These are phyloP conservation scores for Hiodon alosoides DNA, from an alignment of 2,113 vertebrate species.

Conservation along the genomic window DNA sequence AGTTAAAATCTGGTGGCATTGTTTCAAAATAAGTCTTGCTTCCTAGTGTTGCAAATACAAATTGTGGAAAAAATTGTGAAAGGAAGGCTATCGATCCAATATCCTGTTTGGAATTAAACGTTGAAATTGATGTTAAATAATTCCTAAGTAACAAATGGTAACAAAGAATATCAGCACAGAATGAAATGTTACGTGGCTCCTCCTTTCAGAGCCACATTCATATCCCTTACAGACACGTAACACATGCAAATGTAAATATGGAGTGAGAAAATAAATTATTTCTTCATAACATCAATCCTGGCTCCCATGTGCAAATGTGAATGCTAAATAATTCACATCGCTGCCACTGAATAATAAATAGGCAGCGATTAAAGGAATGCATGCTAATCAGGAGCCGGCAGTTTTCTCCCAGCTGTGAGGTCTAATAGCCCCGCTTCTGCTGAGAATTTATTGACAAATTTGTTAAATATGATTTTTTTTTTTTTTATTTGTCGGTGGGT, in stretches of 20 bases:
- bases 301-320: conserved; percentile 41
- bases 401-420: conserved; percentile 40
- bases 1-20: too few species aligned
- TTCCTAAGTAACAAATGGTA: too few species aligned
- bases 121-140: too few species aligned
- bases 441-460: background rate
- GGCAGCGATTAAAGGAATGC: conserved; percentile 53
- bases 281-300: conserved; percentile 38
- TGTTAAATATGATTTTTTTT: background rate
- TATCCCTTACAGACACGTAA: background rate
- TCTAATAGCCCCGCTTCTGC: conserved; percentile 35
- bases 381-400: conserved; percentile 43
- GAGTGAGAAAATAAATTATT: background rate
- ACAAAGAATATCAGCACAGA: too few species aligned
- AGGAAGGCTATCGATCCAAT: too few species aligned
- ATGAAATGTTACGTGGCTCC: too few species aligned
- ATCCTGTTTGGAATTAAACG: too few species aligned
- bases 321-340: conserved; percentile 58
- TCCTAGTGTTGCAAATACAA: too few species aligned
- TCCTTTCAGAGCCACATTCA: too few species aligned
- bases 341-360: conserved; percentile 58
- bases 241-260: too few species aligned
- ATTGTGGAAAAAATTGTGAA: too few species aligned
- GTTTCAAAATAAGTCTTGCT: too few species aligned
- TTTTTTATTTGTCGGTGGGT: background rate